These are phyloP conservation scores for Synergus itoensis DNA, from an alignment of 2,888 invertebrate species.

Conservation along the genomic window DNA sequence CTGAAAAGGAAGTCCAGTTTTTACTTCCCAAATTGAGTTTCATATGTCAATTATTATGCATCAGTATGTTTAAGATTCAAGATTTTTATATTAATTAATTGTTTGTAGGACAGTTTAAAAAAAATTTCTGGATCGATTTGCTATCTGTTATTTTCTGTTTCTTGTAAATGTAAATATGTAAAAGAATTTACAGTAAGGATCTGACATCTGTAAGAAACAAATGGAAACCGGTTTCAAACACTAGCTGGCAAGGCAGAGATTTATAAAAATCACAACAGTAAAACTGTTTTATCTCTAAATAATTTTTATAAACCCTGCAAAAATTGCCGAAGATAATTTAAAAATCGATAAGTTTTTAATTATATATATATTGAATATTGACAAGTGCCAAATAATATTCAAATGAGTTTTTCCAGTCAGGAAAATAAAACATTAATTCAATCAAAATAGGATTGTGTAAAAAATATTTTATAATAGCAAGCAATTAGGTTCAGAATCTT, in stretches of 20 bases:
- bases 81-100: too few species aligned
- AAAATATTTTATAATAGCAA: too few species aligned
- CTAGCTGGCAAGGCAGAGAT: neutral
- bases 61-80: too few species aligned
- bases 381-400: neutral
- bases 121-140: too few species aligned
- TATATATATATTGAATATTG: neutral
- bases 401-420: neutral
- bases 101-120: too few species aligned
- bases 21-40: neutral
- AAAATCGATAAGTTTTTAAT: neutral
- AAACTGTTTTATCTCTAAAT: neutral
- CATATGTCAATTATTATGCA: too few species aligned
- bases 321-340: neutral
- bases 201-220: constrained; percentile 15
- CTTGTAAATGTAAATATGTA: neutral
- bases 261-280: neutral
- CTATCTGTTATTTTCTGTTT: neutral
- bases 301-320: neutral
- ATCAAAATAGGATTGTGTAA: too few species aligned
- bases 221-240: neutral
- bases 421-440: too few species aligned
- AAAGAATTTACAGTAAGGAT: neutral
- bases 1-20: neutral
- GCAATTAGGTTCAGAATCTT: neutral